Base-by-base conservation (phyloP, 2,888 invertebrate species). In the Parnassius orleans region DNA sequence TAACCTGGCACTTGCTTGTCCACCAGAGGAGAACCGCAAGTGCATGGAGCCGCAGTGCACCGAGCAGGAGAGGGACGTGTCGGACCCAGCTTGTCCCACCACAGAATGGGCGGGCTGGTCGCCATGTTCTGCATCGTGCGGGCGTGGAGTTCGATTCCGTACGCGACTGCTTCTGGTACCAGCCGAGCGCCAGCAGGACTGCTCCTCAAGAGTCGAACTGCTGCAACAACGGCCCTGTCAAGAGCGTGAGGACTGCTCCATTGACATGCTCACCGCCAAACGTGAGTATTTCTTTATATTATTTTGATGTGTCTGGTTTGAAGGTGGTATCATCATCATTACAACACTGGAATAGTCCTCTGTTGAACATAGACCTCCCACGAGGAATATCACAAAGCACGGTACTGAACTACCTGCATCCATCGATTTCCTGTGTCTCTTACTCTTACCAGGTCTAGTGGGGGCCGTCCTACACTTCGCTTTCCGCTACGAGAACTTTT, bases 81-180 rank as follows among this genome's bases (percentile, higher is more conserved):
- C 92, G 2, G 95, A 95, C 87, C 93, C 94, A 0, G 66, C 89
- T 71, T 96, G 96, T 73, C 95, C 96, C 63, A 95, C 96, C n/a
- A 95, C 96, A 0, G 94, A 94, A 57, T 98, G 98, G 98, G 95
- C 96, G 62, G 95, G 96, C 69, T 98, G 98, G 98, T 96, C 97
- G 61, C 96, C 98, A 0, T 98, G 98, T 87, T 95, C 96, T 57
- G 96, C 95, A 0, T 94, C 96, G 9, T 98, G 98, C 80, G 98
- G 98, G 0, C 93, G 94, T 76, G 98, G 98, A 0, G 93, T 95
- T 14, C 66, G 74, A n/a, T 81, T 89, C 79, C 93, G 97, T 60
- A 96, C 95, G 47, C 93, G 98, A 7, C 90, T 97, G 67, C 81
- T 90, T 80, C 84, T 93, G 64, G 94, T 95, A 57, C 94, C 95